Percentiles rank a stretch among this genome's conserved stretches.
Evolutionary conservation across 1,140 invertebrate genomes (phyloP).

Genomic region (Forficula auricularia): DNA sequence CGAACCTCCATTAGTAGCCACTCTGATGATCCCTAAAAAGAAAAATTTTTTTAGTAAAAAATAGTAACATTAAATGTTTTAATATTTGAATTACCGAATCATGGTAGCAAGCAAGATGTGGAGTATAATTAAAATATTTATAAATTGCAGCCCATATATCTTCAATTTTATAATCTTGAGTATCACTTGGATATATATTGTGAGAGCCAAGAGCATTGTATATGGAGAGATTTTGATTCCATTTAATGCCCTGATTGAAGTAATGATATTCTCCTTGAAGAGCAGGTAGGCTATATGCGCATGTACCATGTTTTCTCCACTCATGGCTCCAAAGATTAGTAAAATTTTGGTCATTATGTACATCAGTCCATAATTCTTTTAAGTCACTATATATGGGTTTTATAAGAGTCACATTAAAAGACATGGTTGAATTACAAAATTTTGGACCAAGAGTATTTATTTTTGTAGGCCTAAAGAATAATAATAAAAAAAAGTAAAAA

Average conservation of each 20-base stretch:
- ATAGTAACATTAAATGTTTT: too few species aligned
- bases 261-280: conserved; percentile 53
- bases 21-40: too few species aligned
- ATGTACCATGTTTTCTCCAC: conserved; percentile 73
- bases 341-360: conserved; percentile 20
- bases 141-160: conserved; percentile 39
- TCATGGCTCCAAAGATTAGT: conserved; percentile 62
- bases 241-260: conserved; percentile 45
- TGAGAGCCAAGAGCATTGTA: conserved; percentile 33
- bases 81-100: conserved; percentile 22
- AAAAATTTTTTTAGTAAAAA: too few species aligned
- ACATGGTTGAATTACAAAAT: conserved; percentile 46
- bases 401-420: conserved; percentile 39
- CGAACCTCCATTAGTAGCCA: too few species aligned
- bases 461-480: conserved; percentile 44
- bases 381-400: conserved; percentile 39
- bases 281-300: conserved; percentile 39
- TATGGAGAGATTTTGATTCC: conserved; percentile 44
- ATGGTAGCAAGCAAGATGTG: conserved; percentile 39
- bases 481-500: too few species aligned
- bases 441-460: conserved; percentile 40
- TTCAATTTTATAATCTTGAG: conserved; percentile 32
- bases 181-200: conserved; percentile 37
- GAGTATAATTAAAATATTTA: conserved; percentile 33
- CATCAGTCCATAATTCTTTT: conserved; percentile 50